These are phyloP conservation scores for Leptinotarsa peninsularis DNA, from an alignment of 2,888 invertebrate species.

Conservation along the genomic window DNA sequence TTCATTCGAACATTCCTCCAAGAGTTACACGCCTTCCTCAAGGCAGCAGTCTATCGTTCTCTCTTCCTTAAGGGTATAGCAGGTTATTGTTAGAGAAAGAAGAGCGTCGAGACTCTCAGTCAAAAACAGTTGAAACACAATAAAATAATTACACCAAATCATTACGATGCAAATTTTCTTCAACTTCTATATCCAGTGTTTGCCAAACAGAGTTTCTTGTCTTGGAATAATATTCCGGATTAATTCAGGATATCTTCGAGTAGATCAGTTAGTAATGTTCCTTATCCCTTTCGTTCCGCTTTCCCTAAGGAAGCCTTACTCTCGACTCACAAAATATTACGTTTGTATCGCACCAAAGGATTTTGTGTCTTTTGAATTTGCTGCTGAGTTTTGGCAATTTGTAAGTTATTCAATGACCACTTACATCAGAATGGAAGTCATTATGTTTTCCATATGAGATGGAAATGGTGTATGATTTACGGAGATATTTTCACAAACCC, in stretches of 20 bases:
- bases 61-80: constrained; percentile 28
- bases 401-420: no score
- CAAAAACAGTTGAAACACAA: constrained; percentile 49
- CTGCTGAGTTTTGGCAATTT: background rate
- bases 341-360: constrained; percentile 50
- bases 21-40: constrained; percentile 31
- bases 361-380: background rate
- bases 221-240: constrained; percentile 64
- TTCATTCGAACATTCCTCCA: constrained; percentile 55
- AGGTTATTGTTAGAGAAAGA: constrained; percentile 35
- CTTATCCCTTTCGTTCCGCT: constrained; percentile 58
- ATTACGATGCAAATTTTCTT: constrained; percentile 66
- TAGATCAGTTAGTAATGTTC: constrained; percentile 63
- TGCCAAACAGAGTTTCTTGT: constrained; percentile 61
- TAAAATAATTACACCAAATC: constrained; percentile 64
- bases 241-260: constrained; percentile 64
- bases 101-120: constrained; percentile 27
- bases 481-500: no score
- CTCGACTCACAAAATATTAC: constrained; percentile 62
- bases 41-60: constrained; percentile 33
- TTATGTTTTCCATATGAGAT: no score
- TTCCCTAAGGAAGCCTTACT: constrained; percentile 60
- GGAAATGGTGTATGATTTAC: no score
- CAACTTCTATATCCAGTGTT: constrained; percentile 64
- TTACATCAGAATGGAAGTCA: no score